Evolutionary conservation across 2,888 invertebrate genomes (phyloP).

Genomic region (Drosophila algonquin): DNA sequence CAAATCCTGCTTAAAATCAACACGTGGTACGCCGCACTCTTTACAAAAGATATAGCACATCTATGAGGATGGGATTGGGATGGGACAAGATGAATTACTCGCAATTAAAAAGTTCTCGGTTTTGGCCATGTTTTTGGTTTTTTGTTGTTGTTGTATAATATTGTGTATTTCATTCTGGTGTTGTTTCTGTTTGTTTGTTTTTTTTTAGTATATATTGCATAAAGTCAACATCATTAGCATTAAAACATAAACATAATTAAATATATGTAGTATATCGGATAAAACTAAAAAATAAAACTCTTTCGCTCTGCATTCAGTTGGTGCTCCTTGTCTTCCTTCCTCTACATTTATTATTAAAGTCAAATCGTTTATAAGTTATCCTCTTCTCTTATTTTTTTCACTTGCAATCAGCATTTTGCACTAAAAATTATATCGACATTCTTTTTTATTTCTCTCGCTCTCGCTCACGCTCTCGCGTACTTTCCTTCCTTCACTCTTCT

Average conservation of each 20-base stretch:
- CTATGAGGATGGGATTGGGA: constrained; percentile 12
- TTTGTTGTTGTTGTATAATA: constrained; percentile 47
- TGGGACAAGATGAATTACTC: background rate
- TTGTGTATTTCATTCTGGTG: constrained; percentile 74
- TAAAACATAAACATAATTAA: constrained; percentile 64
- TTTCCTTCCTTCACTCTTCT: constrained; percentile 7
- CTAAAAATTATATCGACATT: constrained; percentile 76
- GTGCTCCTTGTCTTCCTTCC: constrained; percentile 13
- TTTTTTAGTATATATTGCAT: constrained; percentile 69
- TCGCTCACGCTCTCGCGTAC: constrained; percentile 10
- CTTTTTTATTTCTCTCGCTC: constrained; percentile 50
- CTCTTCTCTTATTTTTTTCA: constrained; percentile 31
- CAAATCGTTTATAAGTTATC: constrained; percentile 47
- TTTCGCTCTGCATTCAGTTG: constrained; percentile 40
- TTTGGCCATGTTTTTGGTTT: constrained; percentile 38
- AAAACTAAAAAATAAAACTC: constrained; percentile 60
- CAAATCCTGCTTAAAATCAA: constrained; percentile 19
- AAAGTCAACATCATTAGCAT: constrained; percentile 67
- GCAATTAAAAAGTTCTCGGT: constrained; percentile 32
- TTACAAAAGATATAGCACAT: constrained; percentile 29
- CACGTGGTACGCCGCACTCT: constrained; percentile 1
- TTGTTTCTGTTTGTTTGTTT: constrained; percentile 51
- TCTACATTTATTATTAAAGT: constrained; percentile 47
- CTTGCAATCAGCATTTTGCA: constrained; percentile 57
- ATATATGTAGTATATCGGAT: constrained; percentile 52